Percentiles rank a stretch among this genome's conserved stretches.
Evolutionary conservation across 2,888 invertebrate species (phyloP).

Genomic region (Caenorhabditis wallacei): DNA sequence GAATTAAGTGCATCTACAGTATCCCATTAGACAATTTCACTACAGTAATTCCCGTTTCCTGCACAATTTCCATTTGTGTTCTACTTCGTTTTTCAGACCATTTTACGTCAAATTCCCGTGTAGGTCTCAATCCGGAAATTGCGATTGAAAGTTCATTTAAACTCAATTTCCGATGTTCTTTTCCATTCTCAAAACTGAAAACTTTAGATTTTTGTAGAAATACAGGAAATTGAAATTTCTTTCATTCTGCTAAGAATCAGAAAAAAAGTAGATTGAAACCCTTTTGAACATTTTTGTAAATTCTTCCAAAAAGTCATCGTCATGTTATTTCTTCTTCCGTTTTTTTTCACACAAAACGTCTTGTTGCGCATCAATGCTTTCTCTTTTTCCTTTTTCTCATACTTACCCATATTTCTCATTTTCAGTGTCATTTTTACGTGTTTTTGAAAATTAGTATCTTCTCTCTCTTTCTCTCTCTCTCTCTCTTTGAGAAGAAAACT

Average conservation of each 20-base stretch:
- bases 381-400: conserved; percentile 2
- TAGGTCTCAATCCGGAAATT: conserved; percentile 11
- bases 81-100: not conserved
- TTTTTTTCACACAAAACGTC: not conserved
- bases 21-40: not conserved
- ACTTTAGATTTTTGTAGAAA: not conserved
- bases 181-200: not conserved
- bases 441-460: conserved; percentile 50
- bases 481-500: conserved; percentile 10
- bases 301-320: not conserved
- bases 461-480: conserved; percentile 1
- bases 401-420: not conserved
- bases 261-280: not conserved
- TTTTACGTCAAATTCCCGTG: not conserved
- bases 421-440: conserved; percentile 51
- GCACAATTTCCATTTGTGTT: not conserved
- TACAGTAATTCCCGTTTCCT: not conserved
- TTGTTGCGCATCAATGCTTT: conserved; percentile 28
- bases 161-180: conserved; percentile 41
- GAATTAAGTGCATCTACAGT: not conserved
- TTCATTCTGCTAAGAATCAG: not conserved
- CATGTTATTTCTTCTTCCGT: conserved; percentile 16
- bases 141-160: not conserved
- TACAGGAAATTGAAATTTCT: conserved; percentile 18
- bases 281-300: not conserved